Conservation (phyloP, 2,888 invertebrate species). For the Agonopterix subpropinquella region DNA sequence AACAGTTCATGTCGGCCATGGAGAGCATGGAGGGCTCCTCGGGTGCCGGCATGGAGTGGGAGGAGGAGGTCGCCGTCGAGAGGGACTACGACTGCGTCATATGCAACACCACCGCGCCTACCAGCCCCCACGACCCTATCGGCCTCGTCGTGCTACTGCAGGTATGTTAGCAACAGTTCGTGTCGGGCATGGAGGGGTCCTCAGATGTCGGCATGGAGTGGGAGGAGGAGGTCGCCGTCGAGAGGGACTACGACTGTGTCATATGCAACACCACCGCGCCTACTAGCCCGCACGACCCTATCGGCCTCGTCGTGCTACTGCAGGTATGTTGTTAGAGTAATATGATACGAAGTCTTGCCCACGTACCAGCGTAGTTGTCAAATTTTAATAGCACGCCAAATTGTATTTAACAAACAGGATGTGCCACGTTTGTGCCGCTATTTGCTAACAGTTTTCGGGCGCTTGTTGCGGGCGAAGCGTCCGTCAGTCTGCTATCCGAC, state of each 20-base stretch:
- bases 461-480: too few species aligned
- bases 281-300: slow-evolving; percentile 82
- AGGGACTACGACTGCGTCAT: slow-evolving; percentile 96
- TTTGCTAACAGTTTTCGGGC: too few species aligned
- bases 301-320: slow-evolving; percentile 92
- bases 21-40: slow-evolving; percentile 56
- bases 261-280: slow-evolving; percentile 95
- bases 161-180: slow-evolving; percentile 87
- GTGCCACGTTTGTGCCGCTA: too few species aligned
- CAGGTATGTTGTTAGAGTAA: slow-evolving; percentile 73
- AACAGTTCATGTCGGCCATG: slow-evolving; percentile 87
- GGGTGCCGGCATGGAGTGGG: slow-evolving; percentile 78
- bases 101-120: slow-evolving; percentile 92
- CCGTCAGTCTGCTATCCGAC: too few species aligned
- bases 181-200: slow-evolving; percentile 68
- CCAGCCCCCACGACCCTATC: slow-evolving; percentile 83
- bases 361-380: too few species aligned
- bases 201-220: slow-evolving; percentile 77
- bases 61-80: slow-evolving; percentile 75
- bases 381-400: too few species aligned
- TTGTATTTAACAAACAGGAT: too few species aligned
- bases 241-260: slow-evolving; percentile 93
- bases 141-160: slow-evolving; percentile 92
- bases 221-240: slow-evolving; percentile 76
- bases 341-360: not conserved